Percentiles rank a stretch among this genome's conserved stretches.
Evolutionary conservation across 1,140 invertebrate species (phyloP).

Genomic region (Caenorhabditis brenneri): DNA sequence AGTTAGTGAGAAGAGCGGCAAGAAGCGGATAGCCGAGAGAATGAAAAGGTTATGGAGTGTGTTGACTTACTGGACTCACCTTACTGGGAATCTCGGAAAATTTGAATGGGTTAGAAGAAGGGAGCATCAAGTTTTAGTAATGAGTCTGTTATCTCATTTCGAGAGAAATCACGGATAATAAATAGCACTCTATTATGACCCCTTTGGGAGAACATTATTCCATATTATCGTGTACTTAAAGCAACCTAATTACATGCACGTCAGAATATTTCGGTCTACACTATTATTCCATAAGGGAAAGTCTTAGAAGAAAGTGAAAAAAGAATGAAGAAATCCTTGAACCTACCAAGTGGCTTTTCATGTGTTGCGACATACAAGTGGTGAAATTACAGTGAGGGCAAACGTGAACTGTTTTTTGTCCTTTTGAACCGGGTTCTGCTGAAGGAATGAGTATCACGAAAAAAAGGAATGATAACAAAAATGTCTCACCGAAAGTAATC

Average conservation of each 20-base stretch:
- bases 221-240: neutral
- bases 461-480: neutral
- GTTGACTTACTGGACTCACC: conserved; percentile 29
- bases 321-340: neutral
- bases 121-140: neutral
- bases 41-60: conserved; percentile 2
- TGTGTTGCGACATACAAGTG: conserved; percentile 70
- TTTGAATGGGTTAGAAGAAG: neutral
- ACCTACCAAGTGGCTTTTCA: conserved; percentile 70
- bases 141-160: neutral
- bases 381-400: conserved; percentile 70
- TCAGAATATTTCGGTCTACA: neutral
- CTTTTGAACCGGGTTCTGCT: neutral
- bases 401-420: conserved; percentile 61
- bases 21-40: neutral
- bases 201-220: neutral
- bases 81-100: neutral
- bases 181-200: neutral
- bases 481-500: neutral
- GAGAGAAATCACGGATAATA: neutral
- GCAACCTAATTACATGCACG: neutral
- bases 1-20: conserved; percentile 39
- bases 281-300: neutral
- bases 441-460: neutral
- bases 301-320: neutral